These are phyloP conservation scores for Chelidonichthys spinosus DNA, from an alignment of 2,797 vertebrate species.

Conservation along the genomic window DNA sequence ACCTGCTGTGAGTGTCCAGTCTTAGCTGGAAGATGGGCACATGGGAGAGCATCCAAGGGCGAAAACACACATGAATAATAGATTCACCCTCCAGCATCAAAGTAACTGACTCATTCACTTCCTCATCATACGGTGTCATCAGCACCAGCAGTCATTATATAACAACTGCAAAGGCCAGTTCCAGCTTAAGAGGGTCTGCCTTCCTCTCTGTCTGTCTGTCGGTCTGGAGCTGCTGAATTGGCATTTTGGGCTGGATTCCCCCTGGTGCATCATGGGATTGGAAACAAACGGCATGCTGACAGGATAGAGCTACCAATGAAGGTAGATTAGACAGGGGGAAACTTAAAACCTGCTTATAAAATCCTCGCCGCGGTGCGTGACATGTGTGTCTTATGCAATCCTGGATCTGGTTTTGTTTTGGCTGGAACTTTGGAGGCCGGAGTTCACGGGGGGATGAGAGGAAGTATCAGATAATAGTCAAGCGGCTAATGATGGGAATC, in stretches of 20 bases:
- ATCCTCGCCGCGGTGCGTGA: constrained; percentile 43
- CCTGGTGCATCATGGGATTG: constrained; percentile 18
- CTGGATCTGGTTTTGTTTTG: constrained; percentile 56
- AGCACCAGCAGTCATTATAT: constrained; percentile 70
- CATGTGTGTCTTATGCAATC: constrained; percentile 64
- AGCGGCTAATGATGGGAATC: constrained; percentile 37
- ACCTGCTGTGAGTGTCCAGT: constrained; percentile 18
- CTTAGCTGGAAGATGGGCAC: constrained; percentile 22
- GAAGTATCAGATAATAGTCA: constrained; percentile 36
- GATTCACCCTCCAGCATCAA: constrained; percentile 54
- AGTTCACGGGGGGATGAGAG: constrained; percentile 43
- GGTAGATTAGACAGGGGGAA: constrained; percentile 30
- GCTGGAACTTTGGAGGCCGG: constrained; percentile 48
- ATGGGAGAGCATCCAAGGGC: constrained; percentile 40
- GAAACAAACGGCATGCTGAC: constrained; percentile 14
- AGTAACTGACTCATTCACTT: constrained; percentile 58
- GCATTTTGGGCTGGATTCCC: constrained; percentile 35
- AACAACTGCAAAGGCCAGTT: constrained; percentile 63
- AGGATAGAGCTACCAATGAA: constrained; percentile 28
- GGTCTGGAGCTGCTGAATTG: constrained; percentile 29
- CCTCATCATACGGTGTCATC: constrained; percentile 45
- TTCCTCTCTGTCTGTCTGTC: constrained; percentile 23
- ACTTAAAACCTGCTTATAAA: constrained; percentile 55
- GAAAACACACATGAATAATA: constrained; percentile 68
- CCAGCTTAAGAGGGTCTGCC: constrained; percentile 27